Evolutionary conservation across 2,113 vertebrate genomes (phyloP).

Genomic region (Apodemus speciosus): DNA sequence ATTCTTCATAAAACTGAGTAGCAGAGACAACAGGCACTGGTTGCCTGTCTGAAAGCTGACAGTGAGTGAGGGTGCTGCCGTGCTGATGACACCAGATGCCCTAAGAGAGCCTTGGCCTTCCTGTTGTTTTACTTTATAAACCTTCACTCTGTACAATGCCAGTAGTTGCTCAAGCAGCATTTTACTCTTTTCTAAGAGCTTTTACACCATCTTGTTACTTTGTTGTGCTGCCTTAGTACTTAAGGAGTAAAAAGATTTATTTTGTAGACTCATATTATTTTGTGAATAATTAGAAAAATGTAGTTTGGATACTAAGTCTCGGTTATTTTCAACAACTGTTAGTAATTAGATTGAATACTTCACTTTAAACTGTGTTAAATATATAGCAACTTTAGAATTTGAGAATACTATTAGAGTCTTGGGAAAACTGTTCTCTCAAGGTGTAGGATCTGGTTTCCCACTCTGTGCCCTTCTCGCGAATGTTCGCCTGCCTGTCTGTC

Average conservation of each 20-base stretch:
- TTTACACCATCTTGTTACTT: neutral
- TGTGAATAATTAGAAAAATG: conserved; percentile 39
- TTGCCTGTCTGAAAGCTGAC: neutral
- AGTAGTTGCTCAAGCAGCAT: neutral
- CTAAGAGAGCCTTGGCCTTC: conserved; percentile 31
- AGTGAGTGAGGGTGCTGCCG: neutral
- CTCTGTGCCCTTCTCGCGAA: neutral
- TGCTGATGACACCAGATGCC: neutral
- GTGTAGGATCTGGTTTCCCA: neutral
- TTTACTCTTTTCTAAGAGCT: neutral
- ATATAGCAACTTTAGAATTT: conserved; percentile 3
- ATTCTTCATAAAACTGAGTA: neutral
- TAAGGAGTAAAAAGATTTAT: conserved; percentile 2
- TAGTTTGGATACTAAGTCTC: neutral
- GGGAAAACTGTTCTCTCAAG: conserved; percentile 37
- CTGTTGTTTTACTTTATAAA: conserved; percentile 33
- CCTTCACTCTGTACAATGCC: neutral
- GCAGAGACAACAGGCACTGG: conserved; percentile 9
- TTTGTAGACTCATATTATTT: conserved; percentile 2
- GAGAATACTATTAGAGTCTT: neutral
- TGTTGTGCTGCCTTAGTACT: neutral
- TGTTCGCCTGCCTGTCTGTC: neutral
- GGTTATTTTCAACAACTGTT: conserved; percentile 44
- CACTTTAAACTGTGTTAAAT: conserved; percentile 21
- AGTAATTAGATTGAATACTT: conserved; percentile 3